These are phyloP conservation scores for Lycodopsis pacificus DNA, from an alignment of 2,797 vertebrate genomes.

Conservation along the genomic window DNA sequence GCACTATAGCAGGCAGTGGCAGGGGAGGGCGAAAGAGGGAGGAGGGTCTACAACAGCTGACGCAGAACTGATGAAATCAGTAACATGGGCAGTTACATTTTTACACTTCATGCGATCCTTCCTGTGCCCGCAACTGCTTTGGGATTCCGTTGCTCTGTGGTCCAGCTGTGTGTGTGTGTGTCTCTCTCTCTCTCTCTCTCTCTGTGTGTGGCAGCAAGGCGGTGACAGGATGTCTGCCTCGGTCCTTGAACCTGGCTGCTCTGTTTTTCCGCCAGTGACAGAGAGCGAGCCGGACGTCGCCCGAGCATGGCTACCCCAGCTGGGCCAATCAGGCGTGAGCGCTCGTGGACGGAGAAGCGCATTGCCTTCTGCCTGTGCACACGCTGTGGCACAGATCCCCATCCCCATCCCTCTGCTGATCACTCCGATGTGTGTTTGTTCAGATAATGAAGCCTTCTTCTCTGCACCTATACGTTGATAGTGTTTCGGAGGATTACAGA, in stretches of 20 bases:
- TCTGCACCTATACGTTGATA: slow-evolving; percentile 18
- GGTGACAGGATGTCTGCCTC: slow-evolving; percentile 61
- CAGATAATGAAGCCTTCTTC: slow-evolving; percentile 43
- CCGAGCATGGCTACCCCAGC: slow-evolving; percentile 54
- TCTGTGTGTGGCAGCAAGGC: slow-evolving; percentile 39
- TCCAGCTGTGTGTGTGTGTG: not conserved
- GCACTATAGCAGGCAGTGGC: not conserved
- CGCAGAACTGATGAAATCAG: slow-evolving; percentile 56
- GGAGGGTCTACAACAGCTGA: slow-evolving; percentile 30
- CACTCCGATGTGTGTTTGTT: slow-evolving; percentile 21
- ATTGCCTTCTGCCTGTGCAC: slow-evolving; percentile 62
- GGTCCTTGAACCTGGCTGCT: slow-evolving; percentile 72
- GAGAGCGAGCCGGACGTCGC: slow-evolving; percentile 66
- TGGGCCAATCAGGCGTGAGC: slow-evolving; percentile 74
- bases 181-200: not conserved
- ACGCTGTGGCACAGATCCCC: slow-evolving; percentile 73
- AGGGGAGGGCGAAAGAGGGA: not conserved
- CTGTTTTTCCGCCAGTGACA: slow-evolving; percentile 64
- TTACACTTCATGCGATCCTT: not conserved
- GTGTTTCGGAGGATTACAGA: not conserved
- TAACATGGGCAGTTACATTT: slow-evolving; percentile 45
- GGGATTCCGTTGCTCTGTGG: slow-evolving; percentile 6
- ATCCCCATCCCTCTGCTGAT: slow-evolving; percentile 54
- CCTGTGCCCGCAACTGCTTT: not conserved
- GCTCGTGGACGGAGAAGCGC: slow-evolving; percentile 51